These are phyloP conservation scores for Lasioglossum calceatum DNA, from an alignment of 2,888 invertebrate species.

Conservation along the genomic window DNA sequence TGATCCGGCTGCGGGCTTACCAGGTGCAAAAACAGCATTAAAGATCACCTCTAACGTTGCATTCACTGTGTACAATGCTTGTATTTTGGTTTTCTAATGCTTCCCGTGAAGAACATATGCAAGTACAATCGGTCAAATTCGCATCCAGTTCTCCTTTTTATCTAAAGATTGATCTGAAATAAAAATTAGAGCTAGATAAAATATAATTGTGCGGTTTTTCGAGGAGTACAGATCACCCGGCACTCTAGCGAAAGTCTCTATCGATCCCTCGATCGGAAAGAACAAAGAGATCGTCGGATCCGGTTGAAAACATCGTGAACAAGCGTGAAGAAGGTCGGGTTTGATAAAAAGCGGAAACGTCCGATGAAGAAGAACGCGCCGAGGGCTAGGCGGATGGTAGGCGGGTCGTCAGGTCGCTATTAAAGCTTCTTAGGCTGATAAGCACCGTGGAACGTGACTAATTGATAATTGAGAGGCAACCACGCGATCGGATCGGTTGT, in stretches of 20 bases:
- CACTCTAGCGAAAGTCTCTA: neutral
- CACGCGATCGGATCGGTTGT: constrained; percentile 35
- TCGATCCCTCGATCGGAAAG: neutral
- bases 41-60: neutral
- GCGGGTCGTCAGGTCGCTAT: constrained; percentile 39
- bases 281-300: constrained; percentile 30
- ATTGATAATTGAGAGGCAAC: constrained; percentile 72
- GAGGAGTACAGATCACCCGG: neutral
- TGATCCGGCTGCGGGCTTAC: constrained; percentile 32
- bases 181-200: neutral
- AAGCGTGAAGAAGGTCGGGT: constrained; percentile 33
- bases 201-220: neutral
- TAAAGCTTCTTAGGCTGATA: constrained; percentile 65
- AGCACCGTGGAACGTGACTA: constrained; percentile 70
- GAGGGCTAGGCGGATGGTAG: constrained; percentile 9
- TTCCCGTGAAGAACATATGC: neutral
- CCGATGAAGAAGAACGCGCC: constrained; percentile 8
- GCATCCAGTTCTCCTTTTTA: neutral
- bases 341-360: constrained; percentile 20
- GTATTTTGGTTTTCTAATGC: neutral
- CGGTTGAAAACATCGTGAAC: constrained; percentile 56
- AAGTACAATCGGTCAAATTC: neutral
- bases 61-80: neutral
- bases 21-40: constrained; percentile 45
- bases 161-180: neutral